Conservation (phyloP, 2,888 invertebrate species). For the Pristionchus japonicus region DNA sequence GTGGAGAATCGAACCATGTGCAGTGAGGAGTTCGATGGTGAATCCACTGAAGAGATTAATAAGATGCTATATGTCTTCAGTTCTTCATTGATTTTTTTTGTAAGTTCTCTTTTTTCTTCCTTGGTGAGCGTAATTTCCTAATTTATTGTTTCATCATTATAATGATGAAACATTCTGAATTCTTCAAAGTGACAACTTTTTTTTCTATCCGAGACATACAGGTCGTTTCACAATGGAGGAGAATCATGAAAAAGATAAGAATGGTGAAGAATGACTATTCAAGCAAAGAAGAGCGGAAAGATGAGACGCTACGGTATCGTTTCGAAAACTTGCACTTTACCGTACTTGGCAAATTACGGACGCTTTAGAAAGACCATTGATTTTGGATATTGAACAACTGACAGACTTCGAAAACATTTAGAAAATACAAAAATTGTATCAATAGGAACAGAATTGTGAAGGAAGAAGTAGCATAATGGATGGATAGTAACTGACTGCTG, state of each 20-base stretch:
- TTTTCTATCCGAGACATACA: not conserved
- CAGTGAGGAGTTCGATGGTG: conserved; percentile 43
- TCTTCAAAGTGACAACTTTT: not conserved
- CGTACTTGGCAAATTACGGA: too few species aligned
- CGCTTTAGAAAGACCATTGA: too few species aligned
- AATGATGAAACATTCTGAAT: too few species aligned
- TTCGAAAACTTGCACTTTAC: not conserved
- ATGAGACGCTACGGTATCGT: not conserved
- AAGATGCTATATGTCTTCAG: too few species aligned
- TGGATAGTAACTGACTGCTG: conserved; percentile 5
- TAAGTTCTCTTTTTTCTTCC: too few species aligned
- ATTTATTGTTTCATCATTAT: too few species aligned
- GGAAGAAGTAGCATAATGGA: too few species aligned
- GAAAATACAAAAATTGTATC: not conserved
- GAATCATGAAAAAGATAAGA: not conserved
- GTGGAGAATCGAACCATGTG: conserved; percentile 21
- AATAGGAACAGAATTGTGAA: not conserved
- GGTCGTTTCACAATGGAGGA: conserved; percentile 20
- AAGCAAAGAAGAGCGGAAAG: not conserved
- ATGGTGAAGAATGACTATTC: not conserved
- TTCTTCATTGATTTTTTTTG: not conserved
- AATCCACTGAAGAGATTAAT: conserved; percentile 44
- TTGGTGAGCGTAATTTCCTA: too few species aligned
- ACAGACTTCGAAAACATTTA: too few species aligned
- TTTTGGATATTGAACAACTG: not conserved